Evolutionary conservation across 2,113 vertebrate genomes (phyloP).

Genomic region (Macaca nemestrina): DNA sequence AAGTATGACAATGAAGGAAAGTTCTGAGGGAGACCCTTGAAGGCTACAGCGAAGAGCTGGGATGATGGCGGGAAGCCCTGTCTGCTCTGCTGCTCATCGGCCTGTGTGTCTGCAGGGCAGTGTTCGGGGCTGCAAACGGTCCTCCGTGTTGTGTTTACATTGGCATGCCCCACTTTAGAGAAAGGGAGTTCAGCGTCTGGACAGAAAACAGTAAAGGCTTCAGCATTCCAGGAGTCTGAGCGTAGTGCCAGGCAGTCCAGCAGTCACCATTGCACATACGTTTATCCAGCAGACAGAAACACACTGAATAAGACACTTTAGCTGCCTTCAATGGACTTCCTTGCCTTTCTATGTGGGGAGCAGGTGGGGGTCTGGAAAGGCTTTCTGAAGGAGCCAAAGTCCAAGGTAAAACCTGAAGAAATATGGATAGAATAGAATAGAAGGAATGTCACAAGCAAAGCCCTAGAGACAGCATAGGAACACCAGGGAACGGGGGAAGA

Average conservation of each 20-base stretch:
- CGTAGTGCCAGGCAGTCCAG: fast-evolving
- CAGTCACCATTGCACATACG: not conserved
- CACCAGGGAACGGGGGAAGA: not conserved
- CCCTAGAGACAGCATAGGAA: too few relatives aligned
- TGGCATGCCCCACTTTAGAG: not conserved
- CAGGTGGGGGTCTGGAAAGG: not conserved
- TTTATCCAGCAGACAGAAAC: not conserved
- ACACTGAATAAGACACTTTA: not conserved
- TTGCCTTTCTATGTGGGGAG: not conserved
- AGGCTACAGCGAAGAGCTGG: not conserved
- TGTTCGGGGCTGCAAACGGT: fast-evolving
- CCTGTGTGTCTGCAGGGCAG: not conserved
- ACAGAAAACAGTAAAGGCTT: not conserved
- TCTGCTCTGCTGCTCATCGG: not conserved
- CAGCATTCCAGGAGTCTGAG: not conserved
- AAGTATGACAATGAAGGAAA: not conserved
- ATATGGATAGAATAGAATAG: not conserved
- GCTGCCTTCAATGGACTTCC: not conserved
- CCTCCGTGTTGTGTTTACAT: not conserved
- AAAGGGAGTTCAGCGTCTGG: not conserved
- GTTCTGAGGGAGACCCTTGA: not conserved
- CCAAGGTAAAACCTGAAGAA: not conserved
- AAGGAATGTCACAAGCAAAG: not conserved
- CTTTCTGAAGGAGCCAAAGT: not conserved
- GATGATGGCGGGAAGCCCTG: not conserved